Evolutionary conservation across 1,140 invertebrate species (phyloP), one percentile per base, ranked within the genome.

Genomic region (Aphelinus atriplicis): DNA sequence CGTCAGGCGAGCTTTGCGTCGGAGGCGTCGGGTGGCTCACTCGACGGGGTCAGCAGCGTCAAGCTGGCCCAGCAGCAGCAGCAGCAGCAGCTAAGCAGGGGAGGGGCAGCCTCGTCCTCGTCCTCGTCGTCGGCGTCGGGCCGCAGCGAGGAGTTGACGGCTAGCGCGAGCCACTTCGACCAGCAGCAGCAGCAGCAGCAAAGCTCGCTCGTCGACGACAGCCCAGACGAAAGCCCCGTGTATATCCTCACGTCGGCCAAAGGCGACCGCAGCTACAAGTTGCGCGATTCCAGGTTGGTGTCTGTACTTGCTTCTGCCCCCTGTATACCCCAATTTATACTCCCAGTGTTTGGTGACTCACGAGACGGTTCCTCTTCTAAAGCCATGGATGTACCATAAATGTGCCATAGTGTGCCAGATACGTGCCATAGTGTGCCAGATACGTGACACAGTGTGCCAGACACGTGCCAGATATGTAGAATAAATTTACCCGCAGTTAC

Each of bases 221-320:
- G 86, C 53, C 86, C 85, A 3, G 82, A 86, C 3, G 87, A 88
- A 71, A 87, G 85, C 57, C 87, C 86, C 48, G 86, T 88, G 48
- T 88, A 88, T 67, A 88, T 88, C 65, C 78, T 88, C 3, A 88
- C 87, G 7, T 88, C 87, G 43, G 84, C 87, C 46, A 88, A 88
- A 56, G 87, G 86, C 47, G 86, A 87, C 61, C 84, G 86, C 45
- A 88, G 87, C 73, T 88, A 88, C 58, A 88, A 87, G 75, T 81
- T 88, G 58, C 81, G 85, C 43, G 86, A 88, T 73, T 88, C 86
- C 3, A 86, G 87, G 87, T 76, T 26, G 26, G 26, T 26, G 26
- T 26, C 26, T 26, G 26, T 26, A 26, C 26, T 26, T 26, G 26
- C 26, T 26, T 26, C 26, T 26, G 26, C 26, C 26, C 26, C 26